Conservation (phyloP, 1,140 invertebrate species). For the Nautilus pompilius region DNA sequence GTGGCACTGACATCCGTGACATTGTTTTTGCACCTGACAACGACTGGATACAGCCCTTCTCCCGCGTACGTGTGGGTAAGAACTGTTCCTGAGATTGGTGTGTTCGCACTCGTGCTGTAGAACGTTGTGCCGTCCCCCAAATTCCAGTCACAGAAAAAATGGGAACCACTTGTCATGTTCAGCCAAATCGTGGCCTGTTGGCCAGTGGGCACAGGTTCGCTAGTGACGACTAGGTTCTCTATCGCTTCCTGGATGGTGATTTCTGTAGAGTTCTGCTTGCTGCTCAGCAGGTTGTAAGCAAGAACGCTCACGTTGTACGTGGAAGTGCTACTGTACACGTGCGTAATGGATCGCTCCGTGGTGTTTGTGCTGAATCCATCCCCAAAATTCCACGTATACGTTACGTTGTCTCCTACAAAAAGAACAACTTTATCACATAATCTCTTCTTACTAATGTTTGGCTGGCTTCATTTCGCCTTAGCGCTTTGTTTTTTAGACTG, state of each 20-base stretch:
- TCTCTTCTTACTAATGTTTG: too few species aligned
- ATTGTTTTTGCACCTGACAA: conserved; percentile 25
- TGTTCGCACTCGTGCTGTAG: neutral
- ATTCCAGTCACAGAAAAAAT: conserved; percentile 27
- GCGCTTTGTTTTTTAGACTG: too few species aligned
- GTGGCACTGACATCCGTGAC: conserved; percentile 7
- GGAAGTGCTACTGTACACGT: conserved; percentile 12
- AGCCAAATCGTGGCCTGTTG: conserved; percentile 10
- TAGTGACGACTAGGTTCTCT: conserved; percentile 9
- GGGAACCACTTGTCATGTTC: conserved; percentile 21
- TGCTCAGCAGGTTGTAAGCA: conserved; percentile 25
- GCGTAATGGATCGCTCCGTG: neutral
- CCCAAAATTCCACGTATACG: conserved; percentile 27
- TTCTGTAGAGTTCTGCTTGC: conserved; percentile 25
- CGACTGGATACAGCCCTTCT: conserved; percentile 14
- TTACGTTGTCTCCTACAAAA: conserved; percentile 22
- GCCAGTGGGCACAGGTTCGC: neutral
- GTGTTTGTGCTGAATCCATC: conserved; percentile 11
- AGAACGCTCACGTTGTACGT: conserved; percentile 19
- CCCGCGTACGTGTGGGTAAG: conserved; percentile 14
- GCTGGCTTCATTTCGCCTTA: too few species aligned
- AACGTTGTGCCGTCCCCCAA: conserved; percentile 17
- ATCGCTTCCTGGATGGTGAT: conserved; percentile 23
- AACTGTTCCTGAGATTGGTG: conserved; percentile 1
- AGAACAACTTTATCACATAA: too few species aligned